phyloP scores from a whole-genome alignment of 2,888 invertebrate genomes.

The Choreutis nemorana region DNA sequence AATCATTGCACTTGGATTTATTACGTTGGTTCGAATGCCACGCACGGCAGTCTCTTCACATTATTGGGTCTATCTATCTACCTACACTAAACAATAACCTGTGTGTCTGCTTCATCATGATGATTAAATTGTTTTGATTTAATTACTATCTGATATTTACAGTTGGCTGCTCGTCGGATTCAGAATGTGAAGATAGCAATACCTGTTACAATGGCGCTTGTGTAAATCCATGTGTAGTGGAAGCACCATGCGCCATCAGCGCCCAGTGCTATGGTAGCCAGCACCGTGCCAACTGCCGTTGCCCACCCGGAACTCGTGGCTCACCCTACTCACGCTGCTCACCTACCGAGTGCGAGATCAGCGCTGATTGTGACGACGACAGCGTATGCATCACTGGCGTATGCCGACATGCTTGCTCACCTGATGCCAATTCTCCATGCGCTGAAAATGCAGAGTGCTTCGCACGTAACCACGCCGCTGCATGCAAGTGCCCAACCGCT shows the following conservation, averaged over 20 bases:
- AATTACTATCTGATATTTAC: conserved; percentile 23
- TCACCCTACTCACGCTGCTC: conserved; percentile 83
- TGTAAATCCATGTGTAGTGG: conserved; percentile 79
- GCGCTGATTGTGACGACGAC: conserved; percentile 81
- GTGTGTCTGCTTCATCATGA: background rate
- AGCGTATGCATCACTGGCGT: conserved; percentile 75
- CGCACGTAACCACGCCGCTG: conserved; percentile 80
- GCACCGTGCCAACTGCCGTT: conserved; percentile 83
- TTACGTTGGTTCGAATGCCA: no score
- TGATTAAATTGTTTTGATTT: conserved; percentile 10
- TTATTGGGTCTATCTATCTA: no score
- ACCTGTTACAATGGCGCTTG: conserved; percentile 86
- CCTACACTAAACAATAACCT: background rate
- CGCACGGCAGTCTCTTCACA: no score
- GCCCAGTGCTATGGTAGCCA: conserved; percentile 85
- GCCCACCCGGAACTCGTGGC: conserved; percentile 78
- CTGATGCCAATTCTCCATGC: conserved; percentile 73
- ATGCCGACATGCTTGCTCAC: conserved; percentile 82
- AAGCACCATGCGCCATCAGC: conserved; percentile 83
- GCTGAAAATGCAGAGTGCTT: conserved; percentile 85
- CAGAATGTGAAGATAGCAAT: conserved; percentile 80
- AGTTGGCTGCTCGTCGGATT: conserved; percentile 85
- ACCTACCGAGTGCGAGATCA: conserved; percentile 78
- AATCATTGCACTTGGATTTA: background rate
- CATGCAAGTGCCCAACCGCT: conserved; percentile 83